These are phyloP conservation scores for Desmophyllum pertusum DNA, from an alignment of 92 coral and sea anemone genomes.

Conservation along the genomic window DNA sequence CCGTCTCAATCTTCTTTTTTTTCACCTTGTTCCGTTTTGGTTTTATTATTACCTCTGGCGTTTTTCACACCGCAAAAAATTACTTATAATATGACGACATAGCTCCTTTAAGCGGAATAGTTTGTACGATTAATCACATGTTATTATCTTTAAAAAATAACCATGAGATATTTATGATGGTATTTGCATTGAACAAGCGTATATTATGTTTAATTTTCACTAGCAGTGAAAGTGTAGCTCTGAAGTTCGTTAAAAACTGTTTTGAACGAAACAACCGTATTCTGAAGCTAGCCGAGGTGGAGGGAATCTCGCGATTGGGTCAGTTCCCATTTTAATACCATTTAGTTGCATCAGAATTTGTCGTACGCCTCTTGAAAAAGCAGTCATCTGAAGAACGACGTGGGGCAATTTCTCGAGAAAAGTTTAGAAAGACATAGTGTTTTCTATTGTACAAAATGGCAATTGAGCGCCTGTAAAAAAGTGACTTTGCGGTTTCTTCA, in stretches of 20 bases:
- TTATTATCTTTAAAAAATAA: background rate
- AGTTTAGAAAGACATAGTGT: background rate
- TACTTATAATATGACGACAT: too few species aligned
- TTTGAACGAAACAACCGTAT: background rate
- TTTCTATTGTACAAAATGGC: background rate
- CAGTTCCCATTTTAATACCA: background rate
- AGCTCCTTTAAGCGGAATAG: background rate
- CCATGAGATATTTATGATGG: background rate
- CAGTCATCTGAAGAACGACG: background rate
- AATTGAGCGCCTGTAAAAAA: background rate
- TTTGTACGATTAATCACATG: background rate
- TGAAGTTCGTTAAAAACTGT: background rate
- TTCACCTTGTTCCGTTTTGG: background rate
- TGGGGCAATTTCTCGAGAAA: too few species aligned
- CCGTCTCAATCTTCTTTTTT: background rate
- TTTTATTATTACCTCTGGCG: too few species aligned
- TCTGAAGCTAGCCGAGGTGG: too few species aligned
- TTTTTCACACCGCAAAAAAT: too few species aligned
- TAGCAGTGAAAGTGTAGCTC: background rate
- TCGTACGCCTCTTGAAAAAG: background rate
- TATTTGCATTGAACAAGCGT: background rate
- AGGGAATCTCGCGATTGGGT: background rate
- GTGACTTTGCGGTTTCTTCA: background rate
- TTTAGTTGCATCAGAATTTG: background rate
- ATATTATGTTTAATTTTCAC: background rate